Conservation (phyloP, 2,797 vertebrate species). For the Oreonectes daqikongensis region DNA sequence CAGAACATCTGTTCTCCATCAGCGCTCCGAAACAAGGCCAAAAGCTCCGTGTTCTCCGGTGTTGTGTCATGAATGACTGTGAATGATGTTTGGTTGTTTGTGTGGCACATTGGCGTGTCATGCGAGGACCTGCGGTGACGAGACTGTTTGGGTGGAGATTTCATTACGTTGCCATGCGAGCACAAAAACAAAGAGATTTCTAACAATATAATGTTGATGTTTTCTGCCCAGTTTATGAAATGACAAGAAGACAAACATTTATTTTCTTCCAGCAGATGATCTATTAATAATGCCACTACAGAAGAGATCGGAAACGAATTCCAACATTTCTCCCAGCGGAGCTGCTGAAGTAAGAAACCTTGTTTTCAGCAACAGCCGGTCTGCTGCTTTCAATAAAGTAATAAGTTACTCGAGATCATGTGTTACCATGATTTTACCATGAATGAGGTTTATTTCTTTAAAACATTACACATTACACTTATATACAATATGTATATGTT, state of each 20-base stretch:
- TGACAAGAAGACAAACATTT: neutral
- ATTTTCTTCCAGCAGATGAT: neutral
- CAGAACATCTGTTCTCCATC: conserved; percentile 32
- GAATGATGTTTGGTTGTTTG: neutral
- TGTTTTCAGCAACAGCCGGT: neutral
- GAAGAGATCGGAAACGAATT: neutral
- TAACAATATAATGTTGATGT: neutral
- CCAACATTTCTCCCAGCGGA: neutral
- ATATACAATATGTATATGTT: too few relatives aligned
- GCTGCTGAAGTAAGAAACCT: neutral
- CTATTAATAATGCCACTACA: neutral
- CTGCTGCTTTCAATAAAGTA: neutral
- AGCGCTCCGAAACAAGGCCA: conserved; percentile 18
- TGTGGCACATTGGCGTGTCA: neutral
- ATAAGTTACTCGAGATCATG: neutral
- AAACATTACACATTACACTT: too few relatives aligned
- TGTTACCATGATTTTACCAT: too few relatives aligned
- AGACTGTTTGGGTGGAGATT: conserved; percentile 10
- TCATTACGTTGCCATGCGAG: neutral
- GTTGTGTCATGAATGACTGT: conserved; percentile 6
- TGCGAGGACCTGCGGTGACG: neutral
- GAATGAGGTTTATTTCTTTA: too few relatives aligned
- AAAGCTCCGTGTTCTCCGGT: neutral
- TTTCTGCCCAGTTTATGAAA: neutral
- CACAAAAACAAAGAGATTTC: neutral